Evolutionary conservation across 2,113 vertebrate species (phyloP), one percentile per base, ranked within the genome.

Genomic region (Phocoena phocoena): DNA sequence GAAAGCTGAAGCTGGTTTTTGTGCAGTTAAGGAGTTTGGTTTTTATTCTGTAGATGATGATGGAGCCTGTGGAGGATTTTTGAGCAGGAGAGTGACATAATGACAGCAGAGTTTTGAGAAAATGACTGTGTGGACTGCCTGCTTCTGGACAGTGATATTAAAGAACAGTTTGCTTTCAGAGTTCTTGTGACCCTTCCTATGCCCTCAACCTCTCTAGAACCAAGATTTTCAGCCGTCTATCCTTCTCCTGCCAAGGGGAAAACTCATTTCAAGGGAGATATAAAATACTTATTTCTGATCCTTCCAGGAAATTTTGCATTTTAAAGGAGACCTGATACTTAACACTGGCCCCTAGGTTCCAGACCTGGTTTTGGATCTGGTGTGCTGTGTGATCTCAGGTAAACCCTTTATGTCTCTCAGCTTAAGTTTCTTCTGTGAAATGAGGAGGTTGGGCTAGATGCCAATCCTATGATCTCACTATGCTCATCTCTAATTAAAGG

Each of bases 401-500:
- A 86, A 90, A 87, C 15, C 62, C 79, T 77, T 91, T 6, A 18
- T 58, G 13, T 93, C 93, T 93, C 92, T 65, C 18, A 87, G 31
- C 65, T 8, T 47, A 62, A 65, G 1, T 44, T 68, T 96, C 9
- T 68, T 95, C 80, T 95, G 14, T 58, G 71, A 92, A 93, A 86
- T 65, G 58, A 93, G 90, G 21, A 60, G 1, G 15, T 38, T 95
- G 50, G 74, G 80, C 79, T 86, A 65, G n/a, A 83, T 26, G 63
- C 63, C 79, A 92, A 77, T n/a, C 26, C 5, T 79, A 80, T 87
- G 58, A 87, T 60, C 68, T 97, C 87, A 93, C 83, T 88, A 74
- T 84, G 17, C 58, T 87, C 82, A 63, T 62, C 84, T 96, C 80
- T 97, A 50, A 89, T 68, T 88, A 87, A 91, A 86, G 84, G 47